These are phyloP conservation scores for Tachystola acroxantha DNA, from an alignment of 2,888 invertebrate genomes.

Conservation along the genomic window DNA sequence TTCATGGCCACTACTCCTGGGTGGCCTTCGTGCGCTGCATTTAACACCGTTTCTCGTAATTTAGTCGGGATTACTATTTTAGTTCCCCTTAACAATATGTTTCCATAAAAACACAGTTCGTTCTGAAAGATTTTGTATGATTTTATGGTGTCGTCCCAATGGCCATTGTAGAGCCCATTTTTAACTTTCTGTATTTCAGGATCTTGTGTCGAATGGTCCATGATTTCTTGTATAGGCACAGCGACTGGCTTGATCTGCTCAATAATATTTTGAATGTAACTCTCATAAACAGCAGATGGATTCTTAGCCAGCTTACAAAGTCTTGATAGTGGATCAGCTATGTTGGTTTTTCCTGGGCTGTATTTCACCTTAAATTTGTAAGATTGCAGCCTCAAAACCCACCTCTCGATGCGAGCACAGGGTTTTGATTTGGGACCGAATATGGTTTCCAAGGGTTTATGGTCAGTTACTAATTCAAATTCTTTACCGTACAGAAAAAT, in stretches of 20 bases:
- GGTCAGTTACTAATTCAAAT: constrained; percentile 11
- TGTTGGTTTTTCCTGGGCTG: constrained; percentile 11
- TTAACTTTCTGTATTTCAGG: not conserved
- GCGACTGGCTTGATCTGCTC: too few species aligned
- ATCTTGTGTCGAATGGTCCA: not conserved
- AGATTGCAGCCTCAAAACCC: not conserved
- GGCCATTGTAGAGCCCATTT: not conserved
- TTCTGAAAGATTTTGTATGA: constrained; percentile 1
- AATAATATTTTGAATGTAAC: too few species aligned
- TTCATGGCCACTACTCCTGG: not conserved
- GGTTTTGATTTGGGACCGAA: constrained; percentile 6
- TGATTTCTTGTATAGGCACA: not conserved
- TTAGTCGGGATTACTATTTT: not conserved
- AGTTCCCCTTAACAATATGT: constrained; percentile 1
- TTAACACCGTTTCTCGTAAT: not conserved
- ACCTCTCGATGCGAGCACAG: constrained; percentile 11
- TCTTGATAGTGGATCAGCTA: constrained; percentile 7
- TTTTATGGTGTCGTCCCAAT: constrained; percentile 1
- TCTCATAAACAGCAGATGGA: too few species aligned
- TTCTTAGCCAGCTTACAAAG: too few species aligned
- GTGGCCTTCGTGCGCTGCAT: not conserved
- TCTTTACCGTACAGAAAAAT: constrained; percentile 10
- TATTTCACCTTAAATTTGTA: constrained; percentile 9
- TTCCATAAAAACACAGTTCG: constrained; percentile 4
- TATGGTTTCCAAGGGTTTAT: constrained; percentile 3